Percentiles rank a stretch among this genome's conserved stretches.
Evolutionary conservation across 2,113 vertebrate genomes (phyloP).

Genomic region (Xyliphius kryptos): DNA sequence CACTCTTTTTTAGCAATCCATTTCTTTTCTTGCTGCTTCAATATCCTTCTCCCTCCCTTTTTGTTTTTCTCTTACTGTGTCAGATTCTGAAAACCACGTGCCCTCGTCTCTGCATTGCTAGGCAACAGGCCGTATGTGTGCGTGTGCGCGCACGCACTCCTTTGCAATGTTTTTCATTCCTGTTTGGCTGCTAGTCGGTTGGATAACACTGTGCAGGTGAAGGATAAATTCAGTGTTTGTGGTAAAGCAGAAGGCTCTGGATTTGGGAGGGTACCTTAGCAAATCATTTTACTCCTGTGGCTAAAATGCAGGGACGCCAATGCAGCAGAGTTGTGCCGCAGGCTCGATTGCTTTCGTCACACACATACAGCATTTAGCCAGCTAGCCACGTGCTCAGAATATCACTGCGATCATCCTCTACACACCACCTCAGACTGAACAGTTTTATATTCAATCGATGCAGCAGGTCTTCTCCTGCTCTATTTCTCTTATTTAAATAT

Average conservation of each 20-base stretch:
- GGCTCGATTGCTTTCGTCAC: conserved; percentile 7
- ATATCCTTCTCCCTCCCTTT: conserved; percentile 30
- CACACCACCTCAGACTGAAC: neutral
- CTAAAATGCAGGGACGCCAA: conserved; percentile 1
- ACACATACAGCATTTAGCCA: neutral
- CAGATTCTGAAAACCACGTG: conserved; percentile 61
- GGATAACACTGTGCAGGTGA: conserved; percentile 37
- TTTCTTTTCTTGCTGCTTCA: conserved; percentile 5
- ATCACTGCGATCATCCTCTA: conserved; percentile 46
- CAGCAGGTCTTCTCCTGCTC: neutral
- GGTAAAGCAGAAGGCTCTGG: no score
- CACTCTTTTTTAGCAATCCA: conserved; percentile 34
- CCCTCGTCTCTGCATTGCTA: conserved; percentile 67
- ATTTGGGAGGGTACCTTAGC: no score
- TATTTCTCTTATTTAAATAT: neutral
- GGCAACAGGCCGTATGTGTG: conserved; percentile 62
- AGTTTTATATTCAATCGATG: no score
- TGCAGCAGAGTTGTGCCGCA: conserved; percentile 23
- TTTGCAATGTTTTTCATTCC: conserved; percentile 46
- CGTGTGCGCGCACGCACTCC: conserved; percentile 53
- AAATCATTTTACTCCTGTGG: neutral
- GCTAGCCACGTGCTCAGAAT: conserved; percentile 54
- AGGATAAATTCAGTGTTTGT: conserved; percentile 31
- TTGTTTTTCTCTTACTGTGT: conserved; percentile 26
- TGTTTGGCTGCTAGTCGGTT: conserved; percentile 28